These are phyloP conservation scores for Carassius carassius DNA, from an alignment of 2,113 vertebrate species.

Conservation along the genomic window DNA sequence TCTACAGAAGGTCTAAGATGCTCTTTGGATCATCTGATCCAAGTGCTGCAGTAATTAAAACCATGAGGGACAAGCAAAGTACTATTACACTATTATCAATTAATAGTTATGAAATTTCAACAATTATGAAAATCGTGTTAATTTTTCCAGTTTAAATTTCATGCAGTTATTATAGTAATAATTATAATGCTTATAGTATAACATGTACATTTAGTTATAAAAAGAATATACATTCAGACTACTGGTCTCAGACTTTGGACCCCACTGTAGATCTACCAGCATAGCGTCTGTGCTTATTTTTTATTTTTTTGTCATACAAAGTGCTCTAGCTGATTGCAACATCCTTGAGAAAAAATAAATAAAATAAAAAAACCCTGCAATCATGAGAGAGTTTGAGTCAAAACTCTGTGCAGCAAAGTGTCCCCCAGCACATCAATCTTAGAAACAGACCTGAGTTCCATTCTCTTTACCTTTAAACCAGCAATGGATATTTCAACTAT, in stretches of 20 bases:
- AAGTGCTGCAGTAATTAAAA: too few relatives aligned
- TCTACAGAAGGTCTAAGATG: neutral
- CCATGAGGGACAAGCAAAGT: too few relatives aligned
- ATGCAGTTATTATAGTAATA: too few relatives aligned
- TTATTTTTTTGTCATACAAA: neutral
- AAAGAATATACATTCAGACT: neutral
- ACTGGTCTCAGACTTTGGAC: constrained; percentile 1
- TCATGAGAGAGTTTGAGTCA: neutral
- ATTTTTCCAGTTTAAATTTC: too few relatives aligned
- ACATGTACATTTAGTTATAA: neutral
- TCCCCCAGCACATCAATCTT: constrained; percentile 16
- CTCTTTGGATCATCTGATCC: neutral
- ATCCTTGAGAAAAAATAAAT: neutral
- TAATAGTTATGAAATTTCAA: too few relatives aligned
- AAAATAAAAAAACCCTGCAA: neutral
- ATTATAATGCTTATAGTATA: neutral
- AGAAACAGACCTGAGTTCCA: constrained; percentile 37
- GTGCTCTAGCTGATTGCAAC: neutral
- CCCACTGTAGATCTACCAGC: neutral
- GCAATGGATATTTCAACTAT: constrained; percentile 28
- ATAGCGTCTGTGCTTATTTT: neutral
- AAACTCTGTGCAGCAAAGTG: constrained; percentile 31
- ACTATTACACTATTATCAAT: too few relatives aligned
- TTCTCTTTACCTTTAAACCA: constrained; percentile 23
- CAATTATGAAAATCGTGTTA: too few relatives aligned